Base-by-base conservation (phyloP, 2,113 vertebrate species). In the Otus sunia region DNA sequence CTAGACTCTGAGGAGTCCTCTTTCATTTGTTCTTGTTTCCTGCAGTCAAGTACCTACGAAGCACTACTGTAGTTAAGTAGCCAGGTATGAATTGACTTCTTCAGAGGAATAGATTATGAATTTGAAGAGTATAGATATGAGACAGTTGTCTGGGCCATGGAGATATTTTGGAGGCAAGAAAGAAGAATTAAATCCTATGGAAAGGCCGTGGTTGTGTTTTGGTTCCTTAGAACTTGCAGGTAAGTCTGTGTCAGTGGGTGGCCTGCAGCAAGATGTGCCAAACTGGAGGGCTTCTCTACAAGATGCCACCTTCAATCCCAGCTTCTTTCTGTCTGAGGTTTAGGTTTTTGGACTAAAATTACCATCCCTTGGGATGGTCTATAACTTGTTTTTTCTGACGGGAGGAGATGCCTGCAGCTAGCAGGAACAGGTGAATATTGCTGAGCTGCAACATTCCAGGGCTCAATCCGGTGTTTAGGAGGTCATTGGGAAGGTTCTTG, bases 251-350 rank as follows among this genome's bases (percentile, higher is more conserved):
- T 23, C 49, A 26, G 37, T 1, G 13, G 20, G 50, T 71, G 30
- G 27, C n/a, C 37, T 30, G 16, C 67, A 34, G 39, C 45, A 45
- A 25, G 39, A 10, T 11, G 29, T 18, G 13, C 67, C 62, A 20
- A 4, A 27, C 5, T 50, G 30, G 37, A 45, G 49, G 34, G 11
- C 8, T 59, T 58, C 43, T 58, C 41, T 43, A 5, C n/a, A 34
- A n/a, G 45, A 49, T 55, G 17, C 9, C 25, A 3, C 34, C 36
- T 52, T 60, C 47, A 36, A 26, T 39, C 53, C 27, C 66, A 82
- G 0, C 29, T 77, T 22, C 18, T 82, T 50, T 50, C 25, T 2
- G 0, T 10, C 15, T 21, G 53, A 68, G 18, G 21, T 73, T 72
- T 34, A 36, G 68, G 11, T 3, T 59, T 86, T 19, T 30, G 25